A percentile compares a stretch with the other conserved stretches of the same genome.
Conservation (phyloP, 2,797 vertebrate genomes). For the Cetoscarus ocellatus region DNA sequence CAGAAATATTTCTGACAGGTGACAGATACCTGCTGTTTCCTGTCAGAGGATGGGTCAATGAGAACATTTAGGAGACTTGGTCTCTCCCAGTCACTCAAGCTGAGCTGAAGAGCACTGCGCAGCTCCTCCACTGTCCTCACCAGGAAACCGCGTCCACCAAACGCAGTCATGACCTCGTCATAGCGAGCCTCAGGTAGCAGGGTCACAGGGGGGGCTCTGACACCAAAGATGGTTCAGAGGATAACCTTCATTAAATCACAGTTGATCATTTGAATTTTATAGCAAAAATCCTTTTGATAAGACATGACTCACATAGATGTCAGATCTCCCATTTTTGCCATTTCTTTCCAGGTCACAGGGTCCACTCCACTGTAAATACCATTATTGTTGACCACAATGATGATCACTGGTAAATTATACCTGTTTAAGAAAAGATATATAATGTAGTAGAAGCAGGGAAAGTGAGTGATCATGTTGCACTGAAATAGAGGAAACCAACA, state of each 20-base stretch:
- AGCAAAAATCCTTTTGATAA: background rate
- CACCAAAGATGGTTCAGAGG: conserved; percentile 20
- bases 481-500: background rate
- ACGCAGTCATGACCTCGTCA: conserved; percentile 92
- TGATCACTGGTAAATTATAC: conserved; percentile 92
- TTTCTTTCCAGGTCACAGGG: conserved; percentile 87
- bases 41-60: conserved; percentile 91
- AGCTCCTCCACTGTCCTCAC: conserved; percentile 91
- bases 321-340: conserved; percentile 88
- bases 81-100: conserved; percentile 85
- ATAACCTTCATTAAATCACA: background rate
- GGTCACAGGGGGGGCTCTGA: conserved; percentile 90
- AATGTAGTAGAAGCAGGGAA: background rate
- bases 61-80: conserved; percentile 94
- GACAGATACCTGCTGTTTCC: conserved; percentile 91
- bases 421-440: conserved; percentile 69
- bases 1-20: background rate
- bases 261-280: background rate
- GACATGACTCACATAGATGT: conserved; percentile 83
- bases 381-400: conserved; percentile 97
- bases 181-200: conserved; percentile 94
- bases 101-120: conserved; percentile 83
- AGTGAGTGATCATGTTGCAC: background rate
- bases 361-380: conserved; percentile 96
- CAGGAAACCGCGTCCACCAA: conserved; percentile 93